A percentile compares a stretch with the other conserved stretches of the same genome.
phyloP scores from a whole-genome alignment of 2,888 invertebrate species.

The Leptinotarsa juncta region DNA sequence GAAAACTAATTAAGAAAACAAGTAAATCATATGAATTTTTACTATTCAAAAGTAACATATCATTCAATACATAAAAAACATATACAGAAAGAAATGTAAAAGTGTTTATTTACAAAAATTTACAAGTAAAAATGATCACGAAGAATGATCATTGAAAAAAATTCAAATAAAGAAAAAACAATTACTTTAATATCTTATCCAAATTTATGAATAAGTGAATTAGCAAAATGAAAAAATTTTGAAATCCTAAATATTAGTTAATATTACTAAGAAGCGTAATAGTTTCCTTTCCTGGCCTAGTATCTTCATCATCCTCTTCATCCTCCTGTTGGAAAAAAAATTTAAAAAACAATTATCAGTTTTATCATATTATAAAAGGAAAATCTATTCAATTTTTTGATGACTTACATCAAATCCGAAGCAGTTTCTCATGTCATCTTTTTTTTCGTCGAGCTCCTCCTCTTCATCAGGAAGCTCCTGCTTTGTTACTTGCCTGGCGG shows the following conservation, averaged over 20 bases:
- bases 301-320: constrained; percentile 64
- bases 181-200: neutral
- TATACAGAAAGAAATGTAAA: constrained; percentile 35
- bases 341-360: constrained; percentile 25
- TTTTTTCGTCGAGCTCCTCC: constrained; percentile 57
- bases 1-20: neutral
- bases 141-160: constrained; percentile 4
- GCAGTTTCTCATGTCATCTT: constrained; percentile 78
- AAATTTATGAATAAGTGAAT: no score
- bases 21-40: neutral
- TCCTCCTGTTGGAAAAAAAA: constrained; percentile 53
- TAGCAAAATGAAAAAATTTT: no score
- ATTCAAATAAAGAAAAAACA: neutral
- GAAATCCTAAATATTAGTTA: constrained; percentile 49
- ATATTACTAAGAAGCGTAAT: constrained; percentile 61
- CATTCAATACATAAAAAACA: neutral
- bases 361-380: neutral
- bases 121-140: constrained; percentile 22
- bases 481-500: constrained; percentile 60
- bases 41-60: constrained; percentile 1
- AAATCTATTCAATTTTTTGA: constrained; percentile 1
- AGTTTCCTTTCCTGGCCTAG: constrained; percentile 56
- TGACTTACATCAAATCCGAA: constrained; percentile 84
- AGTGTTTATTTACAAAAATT: constrained; percentile 38
- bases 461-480: constrained; percentile 54